phyloP scores from a whole-genome alignment of 2,888 invertebrate species.

The Apomyelois bistriatella region DNA sequence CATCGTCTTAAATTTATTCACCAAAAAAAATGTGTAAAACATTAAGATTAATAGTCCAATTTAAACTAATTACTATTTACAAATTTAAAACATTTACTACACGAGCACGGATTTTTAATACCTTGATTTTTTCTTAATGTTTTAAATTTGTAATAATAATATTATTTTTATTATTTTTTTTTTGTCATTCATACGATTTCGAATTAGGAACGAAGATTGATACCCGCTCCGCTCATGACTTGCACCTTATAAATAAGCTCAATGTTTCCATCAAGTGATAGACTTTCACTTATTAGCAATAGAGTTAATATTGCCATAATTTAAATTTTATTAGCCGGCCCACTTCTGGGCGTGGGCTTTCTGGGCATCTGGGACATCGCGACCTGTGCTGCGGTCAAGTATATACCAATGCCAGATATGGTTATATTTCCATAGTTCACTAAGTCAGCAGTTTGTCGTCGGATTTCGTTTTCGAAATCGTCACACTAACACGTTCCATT shows the following conservation, averaged over 20 bases:
- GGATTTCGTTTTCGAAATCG: conserved; percentile 1
- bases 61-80: no score
- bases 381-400: not conserved
- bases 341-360: conserved; percentile 16
- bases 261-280: conserved; percentile 19
- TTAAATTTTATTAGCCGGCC: conserved; percentile 30
- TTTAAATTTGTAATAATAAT: no score
- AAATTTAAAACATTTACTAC: no score
- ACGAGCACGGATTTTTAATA: no score
- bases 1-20: no score
- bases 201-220: no score
- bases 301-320: conserved; percentile 28
- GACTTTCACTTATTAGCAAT: conserved; percentile 38
- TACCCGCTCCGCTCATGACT: conserved; percentile 11
- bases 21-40: no score
- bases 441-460: not conserved
- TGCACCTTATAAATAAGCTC: conserved; percentile 10
- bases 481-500: conserved; percentile 1
- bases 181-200: no score
- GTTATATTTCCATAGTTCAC: conserved; percentile 4
- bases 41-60: no score
- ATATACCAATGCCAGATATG: conserved; percentile 2
- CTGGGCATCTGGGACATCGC: conserved; percentile 5
- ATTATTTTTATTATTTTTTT: no score
- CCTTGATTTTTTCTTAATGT: no score